Evolutionary conservation across 2,797 vertebrate genomes (phyloP).

Genomic region (Hypotaenidia philippensis): DNA sequence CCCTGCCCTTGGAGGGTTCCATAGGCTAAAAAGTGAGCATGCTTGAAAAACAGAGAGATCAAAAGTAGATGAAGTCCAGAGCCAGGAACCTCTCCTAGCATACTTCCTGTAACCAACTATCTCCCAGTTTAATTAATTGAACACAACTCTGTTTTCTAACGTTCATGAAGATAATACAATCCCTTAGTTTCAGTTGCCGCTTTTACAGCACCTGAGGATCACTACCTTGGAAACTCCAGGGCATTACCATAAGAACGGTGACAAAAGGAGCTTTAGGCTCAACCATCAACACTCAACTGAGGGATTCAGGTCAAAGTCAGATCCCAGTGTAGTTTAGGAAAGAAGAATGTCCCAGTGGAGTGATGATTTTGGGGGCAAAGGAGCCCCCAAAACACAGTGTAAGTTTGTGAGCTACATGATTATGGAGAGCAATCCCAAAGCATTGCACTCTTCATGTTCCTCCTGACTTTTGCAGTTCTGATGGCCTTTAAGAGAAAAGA

Average conservation of each 20-base stretch:
- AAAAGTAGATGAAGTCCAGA: background rate
- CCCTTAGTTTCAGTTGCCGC: background rate
- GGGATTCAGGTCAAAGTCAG: background rate
- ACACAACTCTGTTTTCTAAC: background rate
- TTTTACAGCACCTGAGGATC: background rate
- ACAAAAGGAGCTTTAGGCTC: background rate
- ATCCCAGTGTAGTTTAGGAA: background rate
- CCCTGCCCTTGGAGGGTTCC: background rate
- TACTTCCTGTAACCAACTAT: background rate
- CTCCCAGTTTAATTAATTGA: background rate
- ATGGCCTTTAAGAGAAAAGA: background rate
- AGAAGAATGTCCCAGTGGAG: background rate
- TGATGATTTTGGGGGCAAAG: background rate
- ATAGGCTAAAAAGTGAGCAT: background rate
- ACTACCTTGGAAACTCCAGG: background rate
- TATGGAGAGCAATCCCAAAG: background rate
- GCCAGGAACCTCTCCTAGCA: background rate
- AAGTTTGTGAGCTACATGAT: background rate
- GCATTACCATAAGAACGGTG: background rate
- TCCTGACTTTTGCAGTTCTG: background rate
- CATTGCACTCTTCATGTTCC: background rate
- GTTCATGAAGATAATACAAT: background rate
- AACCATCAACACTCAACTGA: background rate
- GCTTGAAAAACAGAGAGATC: fast-evolving
- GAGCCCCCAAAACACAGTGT: background rate